Base-by-base conservation (phyloP, 2,797 vertebrate genomes). In the Tachyglossus aculeatus region DNA sequence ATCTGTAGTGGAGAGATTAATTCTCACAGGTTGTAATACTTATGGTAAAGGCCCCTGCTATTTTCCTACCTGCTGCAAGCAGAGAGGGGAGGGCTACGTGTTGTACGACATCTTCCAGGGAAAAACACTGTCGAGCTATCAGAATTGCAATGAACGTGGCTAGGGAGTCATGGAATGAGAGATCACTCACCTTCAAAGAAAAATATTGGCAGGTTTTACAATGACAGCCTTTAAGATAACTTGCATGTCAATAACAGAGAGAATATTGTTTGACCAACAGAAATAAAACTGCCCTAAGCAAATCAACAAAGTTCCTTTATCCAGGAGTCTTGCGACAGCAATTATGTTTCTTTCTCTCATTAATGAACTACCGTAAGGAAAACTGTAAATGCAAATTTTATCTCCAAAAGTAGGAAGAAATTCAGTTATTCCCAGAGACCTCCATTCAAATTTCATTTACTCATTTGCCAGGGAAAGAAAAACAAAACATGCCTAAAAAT, bases 101-200 rank as follows among this genome's bases (percentile, higher is more conserved):
- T 62, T 93, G 93, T 51, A 93, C 88, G 3, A 93, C 90, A 53
- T 93, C 93, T 54, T 93, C 92, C 82, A 94, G 84, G 41, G 91
- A 92, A 51, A 93, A 89, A 80, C 93, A 92, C 67, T 93, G 92
- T 32, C 88, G 87, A 60, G 92, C 90, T 7, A 93, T 92, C 69
- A 93, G 70, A 45, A 93, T 87, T n/a, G 92, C 89, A 55, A 91
- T 80, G 67, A 93, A 92, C 43, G 91, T 91, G 84, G 92, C 92
- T 85, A 92, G 82, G 64, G 93, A 94, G 65, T 92, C 90, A 3
- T 92, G 92, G 86, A 93, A 93, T 0, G 91, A 93, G 55, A 93
- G 88, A 80, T 93, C 93, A 41, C 91, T 93, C 84, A 93, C 92
- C 93, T 93, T 60, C 18, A 75, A 83, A 62, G 71, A 65, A 84